These are phyloP conservation scores for Cathartes aura DNA, from an alignment of 2,113 vertebrate species.

Conservation along the genomic window DNA sequence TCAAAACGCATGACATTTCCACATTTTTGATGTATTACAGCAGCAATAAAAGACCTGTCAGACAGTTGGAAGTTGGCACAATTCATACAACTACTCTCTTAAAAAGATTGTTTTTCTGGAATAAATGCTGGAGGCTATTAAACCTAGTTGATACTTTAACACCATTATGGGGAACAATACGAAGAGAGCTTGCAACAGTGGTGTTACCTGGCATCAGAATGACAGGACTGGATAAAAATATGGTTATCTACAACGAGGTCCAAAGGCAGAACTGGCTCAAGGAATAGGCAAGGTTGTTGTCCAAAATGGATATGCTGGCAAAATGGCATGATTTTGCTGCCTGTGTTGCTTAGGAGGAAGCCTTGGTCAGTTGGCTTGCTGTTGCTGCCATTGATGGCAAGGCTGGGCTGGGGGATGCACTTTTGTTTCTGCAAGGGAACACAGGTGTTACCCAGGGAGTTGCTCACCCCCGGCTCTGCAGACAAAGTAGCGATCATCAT, in stretches of 20 bases:
- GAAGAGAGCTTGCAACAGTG: neutral
- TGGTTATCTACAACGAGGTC: fast-evolving
- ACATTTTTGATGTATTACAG: neutral
- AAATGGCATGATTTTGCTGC: neutral
- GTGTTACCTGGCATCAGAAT: neutral
- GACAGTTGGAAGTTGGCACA: neutral
- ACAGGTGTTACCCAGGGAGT: neutral
- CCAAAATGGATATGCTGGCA: neutral
- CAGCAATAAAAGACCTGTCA: neutral
- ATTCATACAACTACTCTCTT: neutral
- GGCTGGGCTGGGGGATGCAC: fast-evolving
- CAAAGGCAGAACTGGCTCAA: neutral
- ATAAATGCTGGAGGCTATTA: neutral
- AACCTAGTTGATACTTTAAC: neutral
- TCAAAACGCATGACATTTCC: neutral
- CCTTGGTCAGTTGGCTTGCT: neutral
- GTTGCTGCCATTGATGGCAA: neutral
- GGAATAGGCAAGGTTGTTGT: neutral
- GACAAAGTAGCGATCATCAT: neutral
- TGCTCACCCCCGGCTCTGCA: neutral
- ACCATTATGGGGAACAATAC: neutral
- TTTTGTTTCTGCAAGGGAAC: neutral
- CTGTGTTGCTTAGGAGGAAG: neutral
- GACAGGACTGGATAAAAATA: neutral
- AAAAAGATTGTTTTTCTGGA: neutral